phyloP scores from a whole-genome alignment of 1,140 invertebrate species.

The Watersipora subatra region DNA sequence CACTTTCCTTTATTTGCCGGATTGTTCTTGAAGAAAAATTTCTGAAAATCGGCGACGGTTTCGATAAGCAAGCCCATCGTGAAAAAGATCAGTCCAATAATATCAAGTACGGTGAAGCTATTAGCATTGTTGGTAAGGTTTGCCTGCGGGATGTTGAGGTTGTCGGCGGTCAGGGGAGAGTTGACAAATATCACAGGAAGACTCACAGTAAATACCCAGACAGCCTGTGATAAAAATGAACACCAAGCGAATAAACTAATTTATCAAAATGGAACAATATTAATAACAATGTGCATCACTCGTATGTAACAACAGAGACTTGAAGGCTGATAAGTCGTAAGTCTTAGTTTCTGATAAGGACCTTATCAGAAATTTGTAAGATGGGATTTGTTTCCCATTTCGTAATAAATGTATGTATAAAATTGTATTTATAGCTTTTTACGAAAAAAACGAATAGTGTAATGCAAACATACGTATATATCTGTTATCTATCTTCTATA shows the following conservation, averaged over 20 bases:
- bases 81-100: constrained; percentile 68
- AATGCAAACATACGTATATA: too few relatives aligned
- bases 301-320: too few relatives aligned
- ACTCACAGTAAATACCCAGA: constrained; percentile 83
- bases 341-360: too few relatives aligned
- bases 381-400: too few relatives aligned
- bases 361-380: too few relatives aligned
- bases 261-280: not conserved
- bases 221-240: constrained; percentile 51
- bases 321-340: too few relatives aligned
- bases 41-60: constrained; percentile 77
- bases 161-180: constrained; percentile 54
- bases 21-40: constrained; percentile 74
- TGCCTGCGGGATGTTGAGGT: constrained; percentile 8
- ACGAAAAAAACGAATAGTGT: too few relatives aligned
- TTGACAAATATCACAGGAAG: constrained; percentile 80
- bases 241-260: not conserved
- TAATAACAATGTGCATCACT: not conserved
- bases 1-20: constrained; percentile 69
- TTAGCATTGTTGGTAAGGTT: not conserved
- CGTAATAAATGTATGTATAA: too few relatives aligned
- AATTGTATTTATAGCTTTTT: too few relatives aligned
- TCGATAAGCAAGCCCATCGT: constrained; percentile 68
- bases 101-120: constrained; percentile 23
- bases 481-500: too few relatives aligned